phyloP scores from a whole-genome alignment of 1,140 invertebrate genomes.

The Asbolus verrucosus region DNA sequence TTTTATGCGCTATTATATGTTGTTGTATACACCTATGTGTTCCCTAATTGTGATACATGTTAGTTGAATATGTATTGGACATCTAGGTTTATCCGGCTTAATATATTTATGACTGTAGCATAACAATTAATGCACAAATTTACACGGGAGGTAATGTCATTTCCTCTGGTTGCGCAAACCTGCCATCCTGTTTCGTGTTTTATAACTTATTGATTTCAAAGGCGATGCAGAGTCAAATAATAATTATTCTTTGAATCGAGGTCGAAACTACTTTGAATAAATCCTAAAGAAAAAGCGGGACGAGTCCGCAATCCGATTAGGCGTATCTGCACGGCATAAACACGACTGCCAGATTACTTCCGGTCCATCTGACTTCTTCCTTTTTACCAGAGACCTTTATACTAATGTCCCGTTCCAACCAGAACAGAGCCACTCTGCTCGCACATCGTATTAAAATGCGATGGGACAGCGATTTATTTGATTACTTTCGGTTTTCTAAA shows the following conservation, averaged over 20 bases:
- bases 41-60: constrained; percentile 16
- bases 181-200: not conserved
- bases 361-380: constrained; percentile 50
- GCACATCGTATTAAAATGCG: constrained; percentile 45
- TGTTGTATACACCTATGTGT: constrained; percentile 3
- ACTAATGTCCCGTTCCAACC: constrained; percentile 40
- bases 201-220: not conserved
- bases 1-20: constrained; percentile 25
- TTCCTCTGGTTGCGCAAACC: no score
- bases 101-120: constrained; percentile 19
- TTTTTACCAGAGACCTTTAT: constrained; percentile 45
- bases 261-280: constrained; percentile 35
- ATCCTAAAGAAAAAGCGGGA: constrained; percentile 34
- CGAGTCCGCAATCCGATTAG: constrained; percentile 45
- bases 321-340: constrained; percentile 47
- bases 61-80: constrained; percentile 24
- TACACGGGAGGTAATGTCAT: no score
- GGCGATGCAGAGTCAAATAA: constrained; percentile 3
- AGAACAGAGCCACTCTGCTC: constrained; percentile 29
- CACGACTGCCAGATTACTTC: constrained; percentile 49
- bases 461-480: constrained; percentile 48
- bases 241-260: constrained; percentile 21
- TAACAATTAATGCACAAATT: no score
- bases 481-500: constrained; percentile 43
- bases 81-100: constrained; percentile 31